Evolutionary conservation across 2,888 invertebrate genomes (phyloP), one percentile per base, ranked within the genome.

Genomic region (Poecilus cupreus): DNA sequence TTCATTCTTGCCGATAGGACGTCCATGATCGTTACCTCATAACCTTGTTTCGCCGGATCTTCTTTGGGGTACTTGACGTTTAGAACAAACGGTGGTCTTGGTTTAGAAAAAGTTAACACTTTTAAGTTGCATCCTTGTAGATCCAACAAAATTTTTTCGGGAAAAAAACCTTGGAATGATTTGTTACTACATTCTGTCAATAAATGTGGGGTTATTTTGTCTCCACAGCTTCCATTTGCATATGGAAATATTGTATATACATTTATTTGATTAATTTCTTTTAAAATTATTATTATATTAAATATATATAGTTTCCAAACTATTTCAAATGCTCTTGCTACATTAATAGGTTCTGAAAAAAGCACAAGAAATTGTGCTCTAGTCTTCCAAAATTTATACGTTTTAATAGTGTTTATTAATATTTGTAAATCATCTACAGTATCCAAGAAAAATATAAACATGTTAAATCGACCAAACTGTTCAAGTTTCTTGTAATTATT

Each of bases 221-320:
- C 0, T 2, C 26, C 79, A 49, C 68, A 64, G 5, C 32, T 68
- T 11, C 37, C 64, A 24, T 79, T 11, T 16, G 24, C 32, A 16
- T 79, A 79, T 6, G 79, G 78, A 43, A 68, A 79, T 49, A 39
- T 32, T 22, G 79, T 79, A 11, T 64, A 49, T 22, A 46, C 16
- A 49, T 49, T 46, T 5, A 24, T 26, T 3, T 8, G 46, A 11
- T n/a, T 2, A 37, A 43, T 20, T 37, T 70, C 46, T 72, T 43
- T 24, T 46, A 46, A 22, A 1, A 72, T 8, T n/a, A 72, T 72
- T 11, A n/a, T 43, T 24, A 72, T 24, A 22, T 72, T 72, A 8
- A 20, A 72, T 22, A 72, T 24, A 6, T 43, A 72, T 16, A 46
- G 13, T 20, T 18, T 72, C 72, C 72, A 72, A 49, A 18, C 18